phyloP scores from a whole-genome alignment of 2,888 invertebrate genomes.

The Allygus modestus region DNA sequence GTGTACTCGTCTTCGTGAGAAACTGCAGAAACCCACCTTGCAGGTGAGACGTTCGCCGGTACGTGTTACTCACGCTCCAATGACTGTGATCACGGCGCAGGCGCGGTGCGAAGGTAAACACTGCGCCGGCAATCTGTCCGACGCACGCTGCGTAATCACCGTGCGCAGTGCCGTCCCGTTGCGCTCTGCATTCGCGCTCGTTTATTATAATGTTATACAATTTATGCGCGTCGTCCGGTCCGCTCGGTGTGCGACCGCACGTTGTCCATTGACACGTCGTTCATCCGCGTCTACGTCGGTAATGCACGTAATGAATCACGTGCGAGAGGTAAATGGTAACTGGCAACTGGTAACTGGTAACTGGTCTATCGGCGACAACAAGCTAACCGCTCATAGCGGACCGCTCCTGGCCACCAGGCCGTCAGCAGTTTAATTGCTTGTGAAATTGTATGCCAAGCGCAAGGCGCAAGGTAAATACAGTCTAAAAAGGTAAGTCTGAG shows the following conservation, averaged over 20 bases:
- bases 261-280: slow-evolving; percentile 32
- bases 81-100: slow-evolving; percentile 28
- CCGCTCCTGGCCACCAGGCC: neutral
- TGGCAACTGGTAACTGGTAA: slow-evolving; percentile 17
- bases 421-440: too few relatives aligned
- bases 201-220: slow-evolving; percentile 43
- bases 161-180: neutral
- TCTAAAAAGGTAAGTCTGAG: too few relatives aligned
- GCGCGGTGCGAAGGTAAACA: slow-evolving; percentile 24
- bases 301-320: slow-evolving; percentile 34
- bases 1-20: too few relatives aligned
- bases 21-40: neutral
- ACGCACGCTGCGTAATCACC: slow-evolving; percentile 14
- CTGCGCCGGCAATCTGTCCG: slow-evolving; percentile 25
- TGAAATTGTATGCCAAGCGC: too few relatives aligned
- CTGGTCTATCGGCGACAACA: slow-evolving; percentile 16
- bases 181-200: slow-evolving; percentile 19
- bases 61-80: slow-evolving; percentile 43
- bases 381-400: neutral
- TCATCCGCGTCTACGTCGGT: slow-evolving; percentile 14
- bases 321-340: slow-evolving; percentile 7
- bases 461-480: too few relatives aligned
- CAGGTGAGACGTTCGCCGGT: neutral
- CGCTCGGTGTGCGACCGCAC: slow-evolving; percentile 6
- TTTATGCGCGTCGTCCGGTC: slow-evolving; percentile 36